Conservation (phyloP, 2,797 vertebrate species). For the Hylomyscus alleni region DNA sequence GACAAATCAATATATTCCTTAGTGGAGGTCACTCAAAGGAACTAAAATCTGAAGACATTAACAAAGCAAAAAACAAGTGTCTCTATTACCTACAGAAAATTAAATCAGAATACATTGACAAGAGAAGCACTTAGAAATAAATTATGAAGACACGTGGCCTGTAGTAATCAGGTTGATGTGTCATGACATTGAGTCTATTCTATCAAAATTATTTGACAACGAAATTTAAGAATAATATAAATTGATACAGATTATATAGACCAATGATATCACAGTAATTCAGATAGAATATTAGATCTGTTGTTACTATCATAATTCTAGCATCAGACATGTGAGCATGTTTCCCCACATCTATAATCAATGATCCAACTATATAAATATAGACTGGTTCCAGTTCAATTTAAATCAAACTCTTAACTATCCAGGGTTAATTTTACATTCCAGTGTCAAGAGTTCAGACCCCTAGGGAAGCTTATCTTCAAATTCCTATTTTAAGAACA, state of each 20-base stretch:
- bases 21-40: background rate
- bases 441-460: background rate
- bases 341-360: background rate
- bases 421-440: background rate
- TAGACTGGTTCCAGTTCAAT: background rate
- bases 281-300: background rate
- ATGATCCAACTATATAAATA: background rate
- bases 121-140: constrained; percentile 29
- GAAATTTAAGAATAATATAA: constrained; percentile 59
- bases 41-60: background rate
- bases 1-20: background rate
- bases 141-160: background rate
- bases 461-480: background rate
- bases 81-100: background rate
- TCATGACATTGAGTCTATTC: background rate
- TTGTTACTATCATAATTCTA: background rate
- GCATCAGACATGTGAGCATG: background rate
- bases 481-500: background rate
- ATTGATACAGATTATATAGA: background rate
- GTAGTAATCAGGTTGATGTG: constrained; percentile 44
- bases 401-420: background rate
- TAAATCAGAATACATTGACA: constrained; percentile 19
- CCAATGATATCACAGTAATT: constrained; percentile 14
- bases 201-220: constrained; percentile 47
- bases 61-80: background rate